These are phyloP conservation scores for Lipotes vexillifer DNA, from an alignment of 2,113 vertebrate genomes.

Conservation along the genomic window DNA sequence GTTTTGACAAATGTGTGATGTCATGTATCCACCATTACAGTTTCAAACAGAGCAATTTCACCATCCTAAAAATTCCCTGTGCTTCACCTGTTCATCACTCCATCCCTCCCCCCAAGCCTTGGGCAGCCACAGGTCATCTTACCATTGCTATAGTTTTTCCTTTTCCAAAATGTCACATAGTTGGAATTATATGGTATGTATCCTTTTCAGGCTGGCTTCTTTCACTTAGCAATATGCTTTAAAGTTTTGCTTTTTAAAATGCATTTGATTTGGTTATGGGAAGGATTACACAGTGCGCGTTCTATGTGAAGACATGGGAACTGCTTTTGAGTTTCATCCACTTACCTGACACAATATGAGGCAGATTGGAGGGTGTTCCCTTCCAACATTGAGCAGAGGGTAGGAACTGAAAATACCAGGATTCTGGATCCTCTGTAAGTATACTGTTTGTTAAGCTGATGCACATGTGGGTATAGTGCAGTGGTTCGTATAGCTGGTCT, in stretches of 20 bases:
- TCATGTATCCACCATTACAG: not conserved
- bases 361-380: not conserved
- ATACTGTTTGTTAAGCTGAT: not conserved
- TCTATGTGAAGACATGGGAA: not conserved
- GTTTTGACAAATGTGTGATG: not conserved
- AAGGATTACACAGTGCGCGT: not conserved
- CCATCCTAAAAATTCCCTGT: not conserved
- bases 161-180: not conserved
- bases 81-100: not conserved
- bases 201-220: not conserved
- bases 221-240: not conserved
- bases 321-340: not conserved
- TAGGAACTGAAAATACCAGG: not conserved
- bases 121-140: not conserved
- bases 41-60: not conserved
- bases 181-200: not conserved
- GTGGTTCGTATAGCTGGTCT: not conserved
- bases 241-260: not conserved
- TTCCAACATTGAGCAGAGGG: not conserved
- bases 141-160: not conserved
- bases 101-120: fast-evolving
- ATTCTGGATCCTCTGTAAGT: not conserved
- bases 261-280: not conserved
- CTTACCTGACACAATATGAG: not conserved
- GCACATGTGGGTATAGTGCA: not conserved